Evolutionary conservation across 2,113 vertebrate genomes (phyloP), one percentile per base, ranked within the genome.

Genomic region (Eulemur rufifrons): DNA sequence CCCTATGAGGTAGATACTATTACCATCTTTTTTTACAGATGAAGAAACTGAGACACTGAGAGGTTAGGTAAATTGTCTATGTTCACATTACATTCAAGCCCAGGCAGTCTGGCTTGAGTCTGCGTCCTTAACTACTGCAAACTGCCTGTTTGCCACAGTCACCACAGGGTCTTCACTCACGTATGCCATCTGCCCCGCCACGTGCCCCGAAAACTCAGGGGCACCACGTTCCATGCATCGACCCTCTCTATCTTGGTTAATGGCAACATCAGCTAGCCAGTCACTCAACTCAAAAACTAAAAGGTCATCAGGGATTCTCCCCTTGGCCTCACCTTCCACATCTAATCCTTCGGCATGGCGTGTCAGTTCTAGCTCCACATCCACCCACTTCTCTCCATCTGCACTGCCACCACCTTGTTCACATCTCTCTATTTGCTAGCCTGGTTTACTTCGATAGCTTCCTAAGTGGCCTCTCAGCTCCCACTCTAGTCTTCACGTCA

Each of bases 381-480:
- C 29, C 11, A 6, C 3, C 64, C 21, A 61, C 17, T 34, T 61
- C 84, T 59, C 27, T 45, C 42, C 18, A 6, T 7, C 66, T 34
- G 56, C 71, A 11, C 74, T 6, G 25, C 39, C 42, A 63, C 50
- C 12, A 9, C 4, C 47, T 23, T 32, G 54, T n/a, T 88, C 66
- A 39, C 2, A 0, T 42, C 37, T 37, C n/a, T 47, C 8, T 18
- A 6, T 78, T 56, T 56, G 82, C 94, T 64, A 56, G 17, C 84
- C 84, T 78, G 17, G 27, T 74, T 52, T 42, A 82, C 14, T 66
- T 56, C n/a, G 1, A 77, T 5, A 59, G 77, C 82, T 82, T 81
- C 68, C 95, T 37, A 21, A 13, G 15, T 37, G 71, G 21, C 63
- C 45, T 77, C 68, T 61, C 86, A 89, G 42, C 54, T 95, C 76